Conservation (phyloP, 2,113 vertebrate species). For the Rhabdornis inornatus region DNA sequence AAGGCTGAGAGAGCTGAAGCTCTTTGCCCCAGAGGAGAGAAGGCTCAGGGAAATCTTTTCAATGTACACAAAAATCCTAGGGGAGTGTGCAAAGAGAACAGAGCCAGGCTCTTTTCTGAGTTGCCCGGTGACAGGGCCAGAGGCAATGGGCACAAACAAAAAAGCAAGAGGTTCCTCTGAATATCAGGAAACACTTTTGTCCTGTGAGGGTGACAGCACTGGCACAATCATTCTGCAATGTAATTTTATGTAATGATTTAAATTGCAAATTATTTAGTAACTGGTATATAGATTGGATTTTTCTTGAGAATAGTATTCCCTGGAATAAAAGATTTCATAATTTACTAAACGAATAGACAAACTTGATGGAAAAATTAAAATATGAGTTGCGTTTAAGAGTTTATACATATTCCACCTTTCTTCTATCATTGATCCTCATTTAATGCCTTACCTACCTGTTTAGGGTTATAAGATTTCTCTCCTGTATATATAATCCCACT, state of each 20-base stretch:
- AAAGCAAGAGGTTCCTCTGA: not conserved
- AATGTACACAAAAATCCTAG: not conserved
- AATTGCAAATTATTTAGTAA: not conserved
- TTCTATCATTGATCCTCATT: not conserved
- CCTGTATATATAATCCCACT: too few species aligned
- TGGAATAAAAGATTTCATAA: not conserved
- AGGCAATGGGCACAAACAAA: not conserved
- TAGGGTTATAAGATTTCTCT: not conserved
- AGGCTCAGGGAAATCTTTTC: accelerated
- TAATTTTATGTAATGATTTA: not conserved
- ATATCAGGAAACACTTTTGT: not conserved
- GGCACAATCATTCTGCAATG: not conserved
- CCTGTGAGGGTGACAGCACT: not conserved
- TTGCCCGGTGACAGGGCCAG: not conserved
- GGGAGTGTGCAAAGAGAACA: not conserved
- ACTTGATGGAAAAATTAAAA: not conserved
- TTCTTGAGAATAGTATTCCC: not conserved
- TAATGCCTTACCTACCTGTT: not conserved
- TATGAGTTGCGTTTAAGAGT: not conserved
- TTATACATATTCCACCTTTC: not conserved
- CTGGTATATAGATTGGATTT: not conserved
- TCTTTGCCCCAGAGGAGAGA: not conserved
- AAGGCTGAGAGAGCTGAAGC: not conserved
- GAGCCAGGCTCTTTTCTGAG: not conserved
- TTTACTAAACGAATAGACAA: not conserved